Base-by-base conservation (phyloP, 64 coral and sea anemone genomes). In the Orbicella faveolata region DNA sequence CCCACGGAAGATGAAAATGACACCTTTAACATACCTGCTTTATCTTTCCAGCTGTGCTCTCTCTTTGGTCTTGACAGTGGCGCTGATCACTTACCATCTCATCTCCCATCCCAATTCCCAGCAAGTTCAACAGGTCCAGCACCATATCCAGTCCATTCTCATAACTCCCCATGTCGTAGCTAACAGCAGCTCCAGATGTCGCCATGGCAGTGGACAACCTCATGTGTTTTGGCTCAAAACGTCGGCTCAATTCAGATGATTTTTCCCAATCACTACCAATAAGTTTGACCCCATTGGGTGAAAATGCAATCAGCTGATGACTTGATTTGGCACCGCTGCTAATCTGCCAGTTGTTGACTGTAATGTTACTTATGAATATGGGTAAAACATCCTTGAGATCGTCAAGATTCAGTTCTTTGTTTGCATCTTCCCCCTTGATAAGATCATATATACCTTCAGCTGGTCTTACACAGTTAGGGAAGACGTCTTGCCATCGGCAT, bases 61-160 rank as follows among this genome's bases (percentile, higher is more conserved):
- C 13, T 1, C 15, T 14, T 16, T 12, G 11, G 9, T 59, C 55
- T 14, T 16, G 0, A 59, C 55, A 59, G 1, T 59, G 55, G 2
- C 55, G 13, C 55, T 59, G 55, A 48, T 91, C 84, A 19, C 78
- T 81, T 2, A 87, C 83, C 63, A 88, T 68, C 18, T 72, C 87
- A 37, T 80, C 93, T 74, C 83, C 93, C 89, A 95, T 91, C 2
- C 84, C 89, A 5, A 95, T n/a, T 3, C 93, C 93, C 1, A 95
- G 61, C 68, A 95, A 76, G 4, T 83, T 55, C 76, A 88, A 79
- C 19, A 91, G 68, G 33, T 88, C 77, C 33, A 74, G 52, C 4
- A 95, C 65, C 52, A 52, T 75, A 76, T 78, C 67, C 18, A 91
- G 54, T 14, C 39, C 26, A 12, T 9, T 76, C 36, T 95, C 84